Percentiles rank a stretch among this genome's conserved stretches.
Conservation (phyloP, 1,140 invertebrate species). For the Drosophila parabipectinata region DNA sequence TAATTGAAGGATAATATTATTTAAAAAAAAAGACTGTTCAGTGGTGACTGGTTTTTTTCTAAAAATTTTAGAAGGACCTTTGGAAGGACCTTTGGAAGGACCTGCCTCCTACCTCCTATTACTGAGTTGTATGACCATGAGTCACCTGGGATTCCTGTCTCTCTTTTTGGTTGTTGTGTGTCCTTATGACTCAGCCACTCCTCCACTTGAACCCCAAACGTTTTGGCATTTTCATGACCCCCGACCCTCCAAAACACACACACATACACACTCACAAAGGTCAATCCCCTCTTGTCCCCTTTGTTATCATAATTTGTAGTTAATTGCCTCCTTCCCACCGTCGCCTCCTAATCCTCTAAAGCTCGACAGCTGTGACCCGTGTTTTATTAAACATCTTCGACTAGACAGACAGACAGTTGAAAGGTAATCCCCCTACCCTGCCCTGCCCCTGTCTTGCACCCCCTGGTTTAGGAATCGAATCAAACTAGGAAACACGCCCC, state of each 20-base stretch:
- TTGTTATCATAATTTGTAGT: conserved; percentile 66
- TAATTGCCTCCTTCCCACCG: conserved; percentile 51
- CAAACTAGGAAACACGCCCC: conserved; percentile 47
- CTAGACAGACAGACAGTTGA: conserved; percentile 10
- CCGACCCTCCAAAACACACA: neutral
- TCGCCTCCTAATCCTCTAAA: conserved; percentile 31
- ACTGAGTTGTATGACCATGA: conserved; percentile 19
- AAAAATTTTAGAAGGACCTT: too few relatives aligned
- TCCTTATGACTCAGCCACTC: conserved; percentile 33
- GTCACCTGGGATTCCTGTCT: conserved; percentile 33
- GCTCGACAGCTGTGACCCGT: conserved; percentile 44
- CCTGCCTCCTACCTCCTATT: too few relatives aligned
- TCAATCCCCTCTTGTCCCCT: conserved; percentile 8
- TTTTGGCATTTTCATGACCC: conserved; percentile 35
- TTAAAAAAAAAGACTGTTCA: too few relatives aligned
- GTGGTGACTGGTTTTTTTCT: too few relatives aligned
- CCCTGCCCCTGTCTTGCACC: too few relatives aligned
- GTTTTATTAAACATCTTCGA: conserved; percentile 54
- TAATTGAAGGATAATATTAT: conserved; percentile 8
- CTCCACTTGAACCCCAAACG: conserved; percentile 11
- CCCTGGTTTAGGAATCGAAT: conserved; percentile 24
- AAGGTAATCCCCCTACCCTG: neutral
- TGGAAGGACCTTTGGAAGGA: too few relatives aligned
- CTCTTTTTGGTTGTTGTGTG: conserved; percentile 1
- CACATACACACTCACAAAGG: too few relatives aligned